Conservation (phyloP, 2,113 vertebrate genomes). For the Lota lota region DNA sequence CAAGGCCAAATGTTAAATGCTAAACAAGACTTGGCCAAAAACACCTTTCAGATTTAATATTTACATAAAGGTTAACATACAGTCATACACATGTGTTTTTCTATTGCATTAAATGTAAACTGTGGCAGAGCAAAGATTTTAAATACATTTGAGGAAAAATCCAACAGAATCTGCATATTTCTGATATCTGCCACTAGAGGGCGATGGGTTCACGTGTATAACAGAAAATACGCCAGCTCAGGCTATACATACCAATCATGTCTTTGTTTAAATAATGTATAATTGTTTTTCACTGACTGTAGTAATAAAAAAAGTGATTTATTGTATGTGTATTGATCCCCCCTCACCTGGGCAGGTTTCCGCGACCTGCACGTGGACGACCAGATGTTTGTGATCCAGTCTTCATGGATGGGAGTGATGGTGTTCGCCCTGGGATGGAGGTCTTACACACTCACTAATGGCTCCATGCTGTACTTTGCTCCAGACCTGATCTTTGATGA, state of each 20-base stretch:
- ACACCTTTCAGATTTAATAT: too few species aligned
- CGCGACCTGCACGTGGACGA: conserved; percentile 90
- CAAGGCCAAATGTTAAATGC: too few species aligned
- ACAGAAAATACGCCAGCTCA: conserved; percentile 4
- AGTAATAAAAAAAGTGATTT: neutral
- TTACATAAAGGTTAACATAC: too few species aligned
- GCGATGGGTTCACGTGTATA: conserved; percentile 34
- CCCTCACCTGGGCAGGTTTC: conserved; percentile 77
- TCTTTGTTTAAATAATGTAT: too few species aligned
- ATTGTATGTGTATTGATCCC: too few species aligned
- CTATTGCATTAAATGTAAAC: too few species aligned
- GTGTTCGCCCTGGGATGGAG: conserved; percentile 95
- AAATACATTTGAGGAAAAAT: too few species aligned
- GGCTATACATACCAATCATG: neutral
- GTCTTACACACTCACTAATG: conserved; percentile 90
- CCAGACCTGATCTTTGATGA: conserved; percentile 96
- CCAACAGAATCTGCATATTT: conserved; percentile 10
- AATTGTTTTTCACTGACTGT: neutral
- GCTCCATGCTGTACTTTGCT: conserved; percentile 93
- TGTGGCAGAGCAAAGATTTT: too few species aligned
- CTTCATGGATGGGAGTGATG: conserved; percentile 98
- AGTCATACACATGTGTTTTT: too few species aligned
- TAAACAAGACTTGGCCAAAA: too few species aligned
- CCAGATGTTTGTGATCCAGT: conserved; percentile 95
- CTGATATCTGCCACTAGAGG: conserved; percentile 54